Percentiles rank a stretch among this genome's conserved stretches.
Conservation (phyloP, 2,888 invertebrate species). For the Leptothorax acervorum region DNA sequence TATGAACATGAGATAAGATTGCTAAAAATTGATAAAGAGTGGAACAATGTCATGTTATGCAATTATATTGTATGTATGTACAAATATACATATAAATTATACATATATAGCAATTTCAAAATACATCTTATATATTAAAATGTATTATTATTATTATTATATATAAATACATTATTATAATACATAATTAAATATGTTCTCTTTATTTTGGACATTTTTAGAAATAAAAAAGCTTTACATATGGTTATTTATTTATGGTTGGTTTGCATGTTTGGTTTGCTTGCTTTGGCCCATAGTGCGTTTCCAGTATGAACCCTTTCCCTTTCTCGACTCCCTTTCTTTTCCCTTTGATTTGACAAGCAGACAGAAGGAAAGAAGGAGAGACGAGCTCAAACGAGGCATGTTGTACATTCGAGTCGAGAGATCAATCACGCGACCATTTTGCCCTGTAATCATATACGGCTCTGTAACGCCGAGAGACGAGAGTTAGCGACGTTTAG, state of each 20-base stretch:
- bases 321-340: background rate
- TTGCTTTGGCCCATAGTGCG: background rate
- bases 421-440: constrained; percentile 68
- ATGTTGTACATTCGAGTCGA: constrained; percentile 50
- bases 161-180: background rate
- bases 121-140: background rate
- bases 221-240: background rate
- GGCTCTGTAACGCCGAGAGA: constrained; percentile 55
- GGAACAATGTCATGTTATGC: background rate
- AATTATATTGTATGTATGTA: background rate
- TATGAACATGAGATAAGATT: background rate
- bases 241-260: constrained; percentile 7
- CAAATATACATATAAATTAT: too few species aligned
- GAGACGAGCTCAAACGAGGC: constrained; percentile 1
- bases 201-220: background rate
- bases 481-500: constrained; percentile 73
- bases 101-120: background rate
- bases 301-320: constrained; percentile 2
- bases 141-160: background rate
- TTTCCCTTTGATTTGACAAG: constrained; percentile 10
- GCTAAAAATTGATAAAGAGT: background rate
- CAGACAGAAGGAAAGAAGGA: background rate
- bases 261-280: background rate
- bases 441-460: constrained; percentile 69
- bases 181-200: background rate